Conservation (phyloP, 2,888 invertebrate genomes). For the Drosophila sordidula region DNA sequence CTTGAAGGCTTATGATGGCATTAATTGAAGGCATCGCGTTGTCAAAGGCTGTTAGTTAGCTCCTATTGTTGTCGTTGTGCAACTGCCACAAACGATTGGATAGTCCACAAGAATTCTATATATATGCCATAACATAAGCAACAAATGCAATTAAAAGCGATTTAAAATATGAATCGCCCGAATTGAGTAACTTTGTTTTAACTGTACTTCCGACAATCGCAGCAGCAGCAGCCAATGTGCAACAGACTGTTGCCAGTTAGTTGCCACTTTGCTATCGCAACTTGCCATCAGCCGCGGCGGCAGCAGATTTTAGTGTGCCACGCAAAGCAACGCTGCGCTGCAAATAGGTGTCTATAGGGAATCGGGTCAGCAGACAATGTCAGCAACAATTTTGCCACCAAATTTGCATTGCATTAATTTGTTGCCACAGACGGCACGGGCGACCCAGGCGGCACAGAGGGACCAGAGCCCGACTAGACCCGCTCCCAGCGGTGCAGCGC, state of each 20-base stretch:
- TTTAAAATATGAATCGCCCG: conserved; percentile 10
- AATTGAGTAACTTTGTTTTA: conserved; percentile 19
- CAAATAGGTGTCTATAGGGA: conserved; percentile 67
- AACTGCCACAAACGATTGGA: conserved; percentile 11
- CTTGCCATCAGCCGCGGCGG: conserved; percentile 33
- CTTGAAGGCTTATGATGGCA: conserved; percentile 41
- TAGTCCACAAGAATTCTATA: conserved; percentile 31
- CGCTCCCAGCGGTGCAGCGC: not conserved
- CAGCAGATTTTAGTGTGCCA: conserved; percentile 44
- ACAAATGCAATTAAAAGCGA: not conserved
- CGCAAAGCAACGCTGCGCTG: conserved; percentile 27
- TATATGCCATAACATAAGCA: conserved; percentile 32
- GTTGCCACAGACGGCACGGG: conserved; percentile 17
- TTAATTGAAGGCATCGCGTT: conserved; percentile 44
- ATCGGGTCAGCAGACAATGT: conserved; percentile 79
- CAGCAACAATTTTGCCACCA: conserved; percentile 61
- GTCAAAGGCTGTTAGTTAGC: conserved; percentile 42
- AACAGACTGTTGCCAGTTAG: conserved; percentile 19
- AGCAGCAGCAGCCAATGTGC: conserved; percentile 17
- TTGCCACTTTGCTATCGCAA: conserved; percentile 27
- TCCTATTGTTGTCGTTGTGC: conserved; percentile 1
- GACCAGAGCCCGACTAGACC: conserved; percentile 9
- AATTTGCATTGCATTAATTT: conserved; percentile 71
- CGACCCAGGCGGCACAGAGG: not conserved
- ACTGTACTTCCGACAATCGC: conserved; percentile 28